Conservation (phyloP, 37 sponge, comb jelly and placozoan species). For the Hexactinellida sp. region DNA sequence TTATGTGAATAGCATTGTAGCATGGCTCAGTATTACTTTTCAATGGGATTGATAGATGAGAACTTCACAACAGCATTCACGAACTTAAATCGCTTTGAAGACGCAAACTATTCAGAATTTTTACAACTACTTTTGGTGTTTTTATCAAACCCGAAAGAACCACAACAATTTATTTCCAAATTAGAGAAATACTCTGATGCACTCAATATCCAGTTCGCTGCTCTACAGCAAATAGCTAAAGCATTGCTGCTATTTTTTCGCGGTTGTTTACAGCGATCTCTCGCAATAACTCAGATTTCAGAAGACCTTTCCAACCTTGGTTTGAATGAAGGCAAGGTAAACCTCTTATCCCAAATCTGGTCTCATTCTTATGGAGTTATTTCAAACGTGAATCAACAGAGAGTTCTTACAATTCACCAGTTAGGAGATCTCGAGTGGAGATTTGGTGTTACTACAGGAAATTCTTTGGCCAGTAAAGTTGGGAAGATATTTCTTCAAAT, state of each 20-base stretch:
- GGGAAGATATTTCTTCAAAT: conserved; percentile 78
- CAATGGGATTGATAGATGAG: neutral
- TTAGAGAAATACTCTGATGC: neutral
- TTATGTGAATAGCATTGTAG: neutral
- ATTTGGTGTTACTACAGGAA: conserved; percentile 91
- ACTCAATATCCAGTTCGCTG: neutral
- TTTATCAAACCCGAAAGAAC: neutral
- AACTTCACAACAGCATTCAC: neutral
- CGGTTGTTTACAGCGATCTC: neutral
- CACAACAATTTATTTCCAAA: neutral
- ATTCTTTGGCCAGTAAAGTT: conserved; percentile 66
- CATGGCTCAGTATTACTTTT: neutral
- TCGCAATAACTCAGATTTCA: neutral
- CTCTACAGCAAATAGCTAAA: neutral
- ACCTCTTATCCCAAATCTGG: neutral
- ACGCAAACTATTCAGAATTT: neutral
- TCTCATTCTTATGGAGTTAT: neutral
- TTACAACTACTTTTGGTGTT: neutral
- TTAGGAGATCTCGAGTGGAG: conserved; percentile 92
- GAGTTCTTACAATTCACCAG: conserved; percentile 61
- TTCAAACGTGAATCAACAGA: neutral
- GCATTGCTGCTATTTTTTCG: neutral
- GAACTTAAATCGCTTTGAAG: neutral
- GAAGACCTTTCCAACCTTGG: neutral
- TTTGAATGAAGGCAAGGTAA: neutral